Conservation (phyloP, 2,888 invertebrate species). For the Harpalus rufipes region DNA sequence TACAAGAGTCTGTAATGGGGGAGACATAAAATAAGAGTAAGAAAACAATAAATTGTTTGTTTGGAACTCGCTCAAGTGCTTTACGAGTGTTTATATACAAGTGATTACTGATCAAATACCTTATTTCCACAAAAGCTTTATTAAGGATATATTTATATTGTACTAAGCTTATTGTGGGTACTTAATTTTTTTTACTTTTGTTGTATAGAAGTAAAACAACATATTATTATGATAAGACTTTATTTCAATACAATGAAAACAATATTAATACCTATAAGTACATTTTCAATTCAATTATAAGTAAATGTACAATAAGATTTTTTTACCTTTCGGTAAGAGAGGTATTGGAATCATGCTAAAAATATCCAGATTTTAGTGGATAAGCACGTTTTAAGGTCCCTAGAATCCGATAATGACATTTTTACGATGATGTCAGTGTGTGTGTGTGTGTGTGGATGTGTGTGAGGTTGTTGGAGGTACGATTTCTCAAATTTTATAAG, state of each 20-base stretch:
- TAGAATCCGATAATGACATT: too few relatives aligned
- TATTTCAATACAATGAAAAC: not conserved
- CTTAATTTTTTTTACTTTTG: not conserved
- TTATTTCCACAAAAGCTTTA: constrained; percentile 5
- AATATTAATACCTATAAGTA: not conserved
- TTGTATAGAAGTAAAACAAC: not conserved
- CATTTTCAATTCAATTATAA: too few relatives aligned
- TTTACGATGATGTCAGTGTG: too few relatives aligned
- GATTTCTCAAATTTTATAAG: too few relatives aligned
- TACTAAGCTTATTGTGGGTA: not conserved
- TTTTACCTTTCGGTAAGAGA: too few relatives aligned
- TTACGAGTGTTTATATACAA: not conserved
- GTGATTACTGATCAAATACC: constrained; percentile 5
- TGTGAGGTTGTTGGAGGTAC: too few relatives aligned
- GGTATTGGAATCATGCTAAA: too few relatives aligned
- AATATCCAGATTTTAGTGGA: too few relatives aligned
- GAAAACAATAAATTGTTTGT: constrained; percentile 6
- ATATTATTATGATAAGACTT: not conserved
- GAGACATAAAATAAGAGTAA: not conserved
- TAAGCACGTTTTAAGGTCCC: too few relatives aligned
- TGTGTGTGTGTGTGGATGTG: too few relatives aligned
- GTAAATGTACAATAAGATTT: too few relatives aligned
- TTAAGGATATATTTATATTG: not conserved
- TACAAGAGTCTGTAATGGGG: not conserved
- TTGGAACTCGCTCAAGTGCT: not conserved